phyloP scores from a whole-genome alignment of 2,113 vertebrate species.

The Oryzias javanicus region DNA sequence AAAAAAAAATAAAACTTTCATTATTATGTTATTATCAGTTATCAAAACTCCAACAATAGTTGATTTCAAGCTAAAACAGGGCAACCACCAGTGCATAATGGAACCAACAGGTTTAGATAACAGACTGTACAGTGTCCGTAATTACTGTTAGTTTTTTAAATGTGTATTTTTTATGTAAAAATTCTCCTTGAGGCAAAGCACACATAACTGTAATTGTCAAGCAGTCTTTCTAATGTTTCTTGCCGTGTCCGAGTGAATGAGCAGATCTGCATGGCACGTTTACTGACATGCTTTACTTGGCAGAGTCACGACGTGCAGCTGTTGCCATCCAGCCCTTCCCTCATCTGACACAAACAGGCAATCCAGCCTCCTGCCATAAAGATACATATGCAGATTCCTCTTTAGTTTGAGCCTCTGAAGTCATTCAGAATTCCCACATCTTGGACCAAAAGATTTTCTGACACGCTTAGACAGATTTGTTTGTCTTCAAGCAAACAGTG shows the following conservation, averaged over 20 bases:
- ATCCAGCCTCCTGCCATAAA: constrained; percentile 15
- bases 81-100: too few species aligned
- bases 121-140: constrained; percentile 7
- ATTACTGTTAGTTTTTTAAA: constrained; percentile 15
- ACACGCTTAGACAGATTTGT: too few species aligned
- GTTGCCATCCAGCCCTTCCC: constrained; percentile 53
- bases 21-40: too few species aligned
- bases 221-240: constrained; percentile 23
- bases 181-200: constrained; percentile 30
- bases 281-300: constrained; percentile 51
- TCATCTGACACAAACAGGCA: constrained; percentile 47
- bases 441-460: too few species aligned
- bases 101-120: constrained; percentile 2
- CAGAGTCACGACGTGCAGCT: constrained; percentile 52
- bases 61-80: too few species aligned
- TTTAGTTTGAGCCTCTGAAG: constrained; percentile 11
- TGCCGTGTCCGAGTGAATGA: constrained; percentile 33
- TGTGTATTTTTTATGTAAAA: constrained; percentile 41
- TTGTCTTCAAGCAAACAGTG: not conserved
- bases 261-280: constrained; percentile 39
- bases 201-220: constrained; percentile 21
- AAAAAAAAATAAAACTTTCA: too few species aligned
- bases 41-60: too few species aligned
- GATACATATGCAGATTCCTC: constrained; percentile 18
- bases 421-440: not conserved